phyloP scores from a whole-genome alignment of 2,113 vertebrate species.

The Phoenicopterus ruber region DNA sequence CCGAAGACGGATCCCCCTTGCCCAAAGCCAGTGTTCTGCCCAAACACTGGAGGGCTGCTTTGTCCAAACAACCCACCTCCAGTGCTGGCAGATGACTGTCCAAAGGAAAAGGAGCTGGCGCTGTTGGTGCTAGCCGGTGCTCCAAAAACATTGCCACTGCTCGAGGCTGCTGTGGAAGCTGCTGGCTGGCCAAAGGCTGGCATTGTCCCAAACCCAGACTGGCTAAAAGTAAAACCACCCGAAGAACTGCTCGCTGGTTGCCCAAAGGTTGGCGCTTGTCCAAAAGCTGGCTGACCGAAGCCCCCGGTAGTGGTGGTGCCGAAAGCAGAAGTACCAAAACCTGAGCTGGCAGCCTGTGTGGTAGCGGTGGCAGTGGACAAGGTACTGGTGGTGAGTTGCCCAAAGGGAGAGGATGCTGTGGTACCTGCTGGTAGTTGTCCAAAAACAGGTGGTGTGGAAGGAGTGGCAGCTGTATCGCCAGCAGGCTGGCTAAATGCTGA shows the following conservation, averaged over 20 bases:
- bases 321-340: slow-evolving; percentile 73
- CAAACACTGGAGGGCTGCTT: slow-evolving; percentile 77
- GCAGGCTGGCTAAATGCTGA: slow-evolving; percentile 74
- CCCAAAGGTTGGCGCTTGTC: slow-evolving; percentile 81
- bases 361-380: neutral
- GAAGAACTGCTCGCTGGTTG: slow-evolving; percentile 75
- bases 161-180: slow-evolving; percentile 62
- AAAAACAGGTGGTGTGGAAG: slow-evolving; percentile 51
- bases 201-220: slow-evolving; percentile 68
- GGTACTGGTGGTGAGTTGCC: slow-evolving; percentile 42
- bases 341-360: slow-evolving; percentile 51
- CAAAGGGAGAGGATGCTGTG: slow-evolving; percentile 60
- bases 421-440: slow-evolving; percentile 63
- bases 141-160: slow-evolving; percentile 78
- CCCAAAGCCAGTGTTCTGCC: slow-evolving; percentile 84
- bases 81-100: slow-evolving; percentile 64
- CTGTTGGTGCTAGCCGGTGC: slow-evolving; percentile 65
- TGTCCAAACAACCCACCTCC: slow-evolving; percentile 83
- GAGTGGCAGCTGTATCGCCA: neutral
- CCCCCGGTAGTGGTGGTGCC: slow-evolving; percentile 55
- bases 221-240: slow-evolving; percentile 77
- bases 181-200: slow-evolving; percentile 79
- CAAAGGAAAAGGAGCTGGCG: slow-evolving; percentile 85
- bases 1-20: slow-evolving; percentile 83
- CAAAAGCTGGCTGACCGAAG: slow-evolving; percentile 84